These are phyloP conservation scores for Callaeas wilsoni DNA, from an alignment of 2,113 vertebrate species.

Conservation along the genomic window DNA sequence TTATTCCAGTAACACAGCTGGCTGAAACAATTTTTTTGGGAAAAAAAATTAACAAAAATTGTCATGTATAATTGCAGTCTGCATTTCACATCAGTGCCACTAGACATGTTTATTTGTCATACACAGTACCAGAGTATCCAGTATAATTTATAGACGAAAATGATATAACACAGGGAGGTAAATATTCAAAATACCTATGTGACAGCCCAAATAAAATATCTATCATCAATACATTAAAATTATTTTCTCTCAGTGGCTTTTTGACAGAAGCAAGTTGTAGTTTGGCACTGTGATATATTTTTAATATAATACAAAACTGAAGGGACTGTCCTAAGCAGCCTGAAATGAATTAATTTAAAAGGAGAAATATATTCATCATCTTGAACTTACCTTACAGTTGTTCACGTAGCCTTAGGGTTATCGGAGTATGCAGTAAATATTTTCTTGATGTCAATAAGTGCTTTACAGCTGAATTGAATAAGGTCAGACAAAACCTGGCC, in stretches of 20 bases:
- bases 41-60: neutral
- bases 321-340: neutral
- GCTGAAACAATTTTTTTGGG: neutral
- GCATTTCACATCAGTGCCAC: neutral
- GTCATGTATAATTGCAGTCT: neutral
- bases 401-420: rapidly evolving
- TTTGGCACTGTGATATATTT: neutral
- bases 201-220: neutral
- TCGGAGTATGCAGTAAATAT: neutral
- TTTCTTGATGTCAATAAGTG: neutral
- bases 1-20: neutral
- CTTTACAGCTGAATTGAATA: neutral
- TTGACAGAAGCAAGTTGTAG: neutral
- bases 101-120: neutral
- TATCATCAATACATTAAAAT: neutral
- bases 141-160: neutral
- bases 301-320: neutral
- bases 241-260: neutral
- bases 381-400: neutral
- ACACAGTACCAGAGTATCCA: neutral
- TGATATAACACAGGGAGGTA: neutral
- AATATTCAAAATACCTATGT: neutral
- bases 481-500: neutral
- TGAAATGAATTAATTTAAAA: neutral
- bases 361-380: neutral